phyloP scores from a whole-genome alignment of 2,797 vertebrate species.

The Bovichtus diacanthus region DNA sequence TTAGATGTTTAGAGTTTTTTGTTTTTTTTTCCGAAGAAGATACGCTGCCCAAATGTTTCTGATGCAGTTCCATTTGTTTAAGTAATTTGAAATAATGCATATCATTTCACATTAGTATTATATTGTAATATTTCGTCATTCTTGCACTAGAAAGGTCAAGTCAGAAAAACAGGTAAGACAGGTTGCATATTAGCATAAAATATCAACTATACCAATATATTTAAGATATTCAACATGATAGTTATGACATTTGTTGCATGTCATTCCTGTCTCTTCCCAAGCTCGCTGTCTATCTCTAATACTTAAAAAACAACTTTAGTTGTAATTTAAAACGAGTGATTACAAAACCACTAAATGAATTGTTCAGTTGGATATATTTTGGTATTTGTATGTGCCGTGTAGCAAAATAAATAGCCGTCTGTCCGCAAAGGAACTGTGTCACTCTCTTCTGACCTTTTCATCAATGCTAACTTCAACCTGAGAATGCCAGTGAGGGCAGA shows the following conservation, averaged over 20 bases:
- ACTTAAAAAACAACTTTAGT: neutral
- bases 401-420: neutral
- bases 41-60: neutral
- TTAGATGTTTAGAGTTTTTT: neutral
- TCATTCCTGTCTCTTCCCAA: neutral
- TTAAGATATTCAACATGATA: no score
- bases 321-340: neutral
- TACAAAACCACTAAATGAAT: neutral
- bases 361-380: neutral
- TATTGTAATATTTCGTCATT: neutral
- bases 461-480: neutral
- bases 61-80: neutral
- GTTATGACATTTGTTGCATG: neutral
- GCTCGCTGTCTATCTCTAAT: neutral
- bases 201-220: neutral
- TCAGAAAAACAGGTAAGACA: neutral
- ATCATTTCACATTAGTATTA: neutral
- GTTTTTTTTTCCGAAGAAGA: neutral
- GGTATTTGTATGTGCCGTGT: neutral
- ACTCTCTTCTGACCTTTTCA: slow-evolving; percentile 4
- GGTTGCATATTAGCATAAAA: neutral
- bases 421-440: neutral
- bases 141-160: neutral
- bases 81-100: neutral
- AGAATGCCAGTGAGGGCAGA: neutral